Conservation (phyloP, 2,888 invertebrate genomes). For the Eupeodes luniger region DNA sequence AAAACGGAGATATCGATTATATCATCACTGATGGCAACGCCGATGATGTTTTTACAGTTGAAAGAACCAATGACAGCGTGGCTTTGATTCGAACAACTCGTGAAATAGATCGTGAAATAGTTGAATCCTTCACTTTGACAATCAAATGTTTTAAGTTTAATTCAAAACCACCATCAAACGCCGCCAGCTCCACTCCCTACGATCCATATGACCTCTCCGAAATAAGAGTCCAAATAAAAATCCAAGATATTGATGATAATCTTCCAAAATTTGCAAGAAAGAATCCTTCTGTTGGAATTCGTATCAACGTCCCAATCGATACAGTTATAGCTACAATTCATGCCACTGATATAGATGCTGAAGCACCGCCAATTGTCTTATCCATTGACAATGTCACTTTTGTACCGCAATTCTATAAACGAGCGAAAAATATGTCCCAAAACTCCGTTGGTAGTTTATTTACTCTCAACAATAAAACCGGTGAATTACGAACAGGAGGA, state of each 20-base stretch:
- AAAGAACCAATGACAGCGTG: slow-evolving; percentile 87
- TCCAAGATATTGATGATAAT: slow-evolving; percentile 91
- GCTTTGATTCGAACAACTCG: slow-evolving; percentile 87
- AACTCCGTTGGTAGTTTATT: slow-evolving; percentile 86
- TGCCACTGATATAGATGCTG: slow-evolving; percentile 89
- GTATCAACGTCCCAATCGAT: slow-evolving; percentile 90
- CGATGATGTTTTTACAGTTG: slow-evolving; percentile 87
- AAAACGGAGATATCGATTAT: slow-evolving; percentile 91
- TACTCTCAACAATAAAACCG: slow-evolving; percentile 88
- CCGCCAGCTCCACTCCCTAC: slow-evolving; percentile 85
- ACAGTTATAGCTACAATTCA: slow-evolving; percentile 88
- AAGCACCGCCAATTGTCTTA: slow-evolving; percentile 88
- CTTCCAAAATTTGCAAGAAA: slow-evolving; percentile 87
- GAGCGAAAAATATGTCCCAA: slow-evolving; percentile 84
- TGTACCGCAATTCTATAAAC: slow-evolving; percentile 83
- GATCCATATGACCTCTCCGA: slow-evolving; percentile 89
- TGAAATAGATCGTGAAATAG: slow-evolving; percentile 88
- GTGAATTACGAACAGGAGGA: slow-evolving; percentile 89
- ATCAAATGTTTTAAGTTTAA: slow-evolving; percentile 89
- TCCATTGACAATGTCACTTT: slow-evolving; percentile 87
- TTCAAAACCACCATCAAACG: slow-evolving; percentile 82
- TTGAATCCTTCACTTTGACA: slow-evolving; percentile 86
- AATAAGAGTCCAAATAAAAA: slow-evolving; percentile 87
- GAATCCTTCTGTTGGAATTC: slow-evolving; percentile 89
- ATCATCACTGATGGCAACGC: slow-evolving; percentile 90